Percentiles rank a stretch among this genome's conserved stretches.
Evolutionary conservation across 2,113 vertebrate species (phyloP).

Genomic region (Phalacrocorax aristotelis): DNA sequence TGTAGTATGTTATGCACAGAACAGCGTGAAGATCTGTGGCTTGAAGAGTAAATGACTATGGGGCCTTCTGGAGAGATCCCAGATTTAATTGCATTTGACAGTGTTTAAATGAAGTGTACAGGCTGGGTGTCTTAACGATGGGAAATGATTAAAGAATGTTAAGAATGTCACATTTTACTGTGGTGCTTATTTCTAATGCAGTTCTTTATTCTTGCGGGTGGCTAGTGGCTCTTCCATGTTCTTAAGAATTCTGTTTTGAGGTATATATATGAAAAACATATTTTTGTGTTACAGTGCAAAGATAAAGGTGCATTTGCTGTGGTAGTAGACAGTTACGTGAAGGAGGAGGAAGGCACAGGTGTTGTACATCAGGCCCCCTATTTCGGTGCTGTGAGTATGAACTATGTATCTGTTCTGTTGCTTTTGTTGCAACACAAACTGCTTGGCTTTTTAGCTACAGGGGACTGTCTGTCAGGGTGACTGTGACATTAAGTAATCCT

Average conservation of each 20-base stretch:
- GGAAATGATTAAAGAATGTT: neutral
- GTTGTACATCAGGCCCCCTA: conserved; percentile 97
- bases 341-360: conserved; percentile 94
- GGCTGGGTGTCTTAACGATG: neutral
- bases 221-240: neutral
- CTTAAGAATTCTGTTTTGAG: neutral
- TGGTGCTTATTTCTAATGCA: neutral
- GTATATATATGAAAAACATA: accelerated
- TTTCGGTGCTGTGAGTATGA: conserved; percentile 93
- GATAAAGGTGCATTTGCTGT: conserved; percentile 89
- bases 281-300: conserved; percentile 77
- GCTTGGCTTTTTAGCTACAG: neutral
- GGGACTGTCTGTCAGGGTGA: neutral
- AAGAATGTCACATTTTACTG: neutral
- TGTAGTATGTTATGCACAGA: neutral
- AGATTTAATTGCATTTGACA: neutral
- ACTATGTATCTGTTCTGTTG: accelerated
- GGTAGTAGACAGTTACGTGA: conserved; percentile 88
- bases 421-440: neutral
- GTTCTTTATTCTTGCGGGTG: neutral
- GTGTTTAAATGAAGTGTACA: neutral
- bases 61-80: neutral
- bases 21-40: neutral
- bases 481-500: neutral
- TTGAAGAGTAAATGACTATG: neutral